Evolutionary conservation across 1,140 invertebrate genomes (phyloP), one percentile per base, ranked within the genome.

Genomic region (Triops cancriformis): DNA sequence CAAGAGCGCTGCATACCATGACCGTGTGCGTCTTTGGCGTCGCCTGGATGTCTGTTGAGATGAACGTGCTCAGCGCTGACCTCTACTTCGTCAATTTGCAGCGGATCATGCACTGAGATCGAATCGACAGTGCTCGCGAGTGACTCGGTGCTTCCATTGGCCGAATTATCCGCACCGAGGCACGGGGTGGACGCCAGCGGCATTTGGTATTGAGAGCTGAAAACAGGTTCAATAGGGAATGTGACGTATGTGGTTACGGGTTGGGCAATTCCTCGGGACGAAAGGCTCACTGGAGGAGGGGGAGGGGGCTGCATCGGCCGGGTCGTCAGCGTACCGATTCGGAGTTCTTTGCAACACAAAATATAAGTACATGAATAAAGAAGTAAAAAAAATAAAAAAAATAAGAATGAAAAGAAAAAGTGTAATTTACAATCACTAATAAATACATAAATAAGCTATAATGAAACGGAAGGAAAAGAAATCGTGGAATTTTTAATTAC

Each of bases 111-210:
- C 14, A 73, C 77, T 11, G 72, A 78, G 26, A 73, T 73, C 12
- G 77, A 78, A 28, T 78, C 77, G 3, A 73, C 77, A n/a, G 77
- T 78, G 73, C 75, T 79, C 43, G 75, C 76, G 42, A 79, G 76
- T 27, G 75, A 77, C 26, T 79, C 78, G 26, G 78, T 79, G 75
- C 78, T 79, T 12, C 78, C 75, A 2, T 73, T 73, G 72, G 42
- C 74, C 37, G 74, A 76, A 75, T 76, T 64, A 14, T 23, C 7
- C 18, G 51, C 51, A n/a, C 51, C 51, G 5, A 64, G 51, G 7
- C 51, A 1, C 23, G 51, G 18, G 14, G 14, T 64, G 18, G 51
- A 64, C 18, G 51, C 23, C 51, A 64, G 23, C 0, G 51, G 51
- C 51, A 64, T 64, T 64, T 64, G 51, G 51, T 64, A 64, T 18